These are phyloP conservation scores for Smutsia temminckii DNA, from an alignment of 2,797 vertebrate genomes.

Conservation along the genomic window DNA sequence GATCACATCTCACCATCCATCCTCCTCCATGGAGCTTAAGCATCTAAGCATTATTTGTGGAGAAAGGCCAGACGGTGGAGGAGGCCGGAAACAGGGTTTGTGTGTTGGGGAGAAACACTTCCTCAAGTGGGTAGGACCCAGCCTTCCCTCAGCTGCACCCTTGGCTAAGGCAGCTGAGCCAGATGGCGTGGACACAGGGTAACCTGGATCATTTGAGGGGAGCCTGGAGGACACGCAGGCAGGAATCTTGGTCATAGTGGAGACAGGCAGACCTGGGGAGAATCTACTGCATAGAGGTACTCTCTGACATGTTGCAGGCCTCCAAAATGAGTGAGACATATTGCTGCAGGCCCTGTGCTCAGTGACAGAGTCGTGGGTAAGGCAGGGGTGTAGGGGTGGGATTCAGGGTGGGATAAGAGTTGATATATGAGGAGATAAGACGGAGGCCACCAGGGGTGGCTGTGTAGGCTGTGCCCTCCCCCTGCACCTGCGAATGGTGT, in stretches of 20 bases:
- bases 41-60: background rate
- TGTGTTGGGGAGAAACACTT: background rate
- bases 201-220: background rate
- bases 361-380: background rate
- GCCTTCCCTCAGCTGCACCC: background rate
- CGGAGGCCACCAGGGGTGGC: background rate
- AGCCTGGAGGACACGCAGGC: background rate
- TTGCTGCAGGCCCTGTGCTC: too few relatives aligned
- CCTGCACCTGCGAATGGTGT: too few relatives aligned
- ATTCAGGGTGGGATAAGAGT: background rate
- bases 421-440: background rate
- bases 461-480: background rate
- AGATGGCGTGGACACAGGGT: background rate
- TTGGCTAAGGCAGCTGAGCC: background rate
- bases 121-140: background rate
- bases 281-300: background rate
- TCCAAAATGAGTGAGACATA: background rate
- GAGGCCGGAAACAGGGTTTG: background rate
- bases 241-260: background rate
- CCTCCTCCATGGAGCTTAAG: background rate
- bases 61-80: background rate
- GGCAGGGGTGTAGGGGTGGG: background rate
- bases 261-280: background rate
- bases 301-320: background rate
- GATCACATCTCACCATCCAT: background rate